Evolutionary conservation across 2,797 vertebrate species (phyloP).

Genomic region (Miichthys miiuy): DNA sequence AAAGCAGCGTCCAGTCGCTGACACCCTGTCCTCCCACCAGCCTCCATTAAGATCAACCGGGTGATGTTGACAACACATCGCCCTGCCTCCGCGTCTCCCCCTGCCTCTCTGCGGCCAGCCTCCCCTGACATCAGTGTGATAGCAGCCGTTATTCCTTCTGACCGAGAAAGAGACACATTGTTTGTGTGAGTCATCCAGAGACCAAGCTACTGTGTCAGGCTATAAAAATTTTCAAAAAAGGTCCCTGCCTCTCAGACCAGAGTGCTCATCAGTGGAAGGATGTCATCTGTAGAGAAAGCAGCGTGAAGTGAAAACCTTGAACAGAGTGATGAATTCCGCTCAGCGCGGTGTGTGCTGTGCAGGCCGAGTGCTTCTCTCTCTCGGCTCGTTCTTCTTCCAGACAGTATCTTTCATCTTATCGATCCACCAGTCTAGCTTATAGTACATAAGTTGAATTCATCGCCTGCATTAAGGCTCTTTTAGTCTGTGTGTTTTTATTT

Average conservation of each 20-base stretch:
- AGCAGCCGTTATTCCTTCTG: conserved; percentile 33
- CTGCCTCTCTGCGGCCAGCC: background rate
- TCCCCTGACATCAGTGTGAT: conserved; percentile 23
- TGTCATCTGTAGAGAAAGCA: conserved; percentile 36
- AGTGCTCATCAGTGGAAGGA: conserved; percentile 35
- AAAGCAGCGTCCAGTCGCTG: background rate
- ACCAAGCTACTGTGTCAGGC: conserved; percentile 41
- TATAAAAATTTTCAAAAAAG: conserved; percentile 17
- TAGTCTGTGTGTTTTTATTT: background rate
- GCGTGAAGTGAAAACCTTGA: conserved; percentile 29
- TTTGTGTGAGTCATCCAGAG: conserved; percentile 58
- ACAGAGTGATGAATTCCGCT: conserved; percentile 10
- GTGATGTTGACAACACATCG: conserved; percentile 17
- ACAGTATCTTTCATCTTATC: conserved; percentile 28
- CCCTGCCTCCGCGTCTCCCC: conserved; percentile 1
- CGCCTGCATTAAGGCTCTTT: conserved; percentile 13
- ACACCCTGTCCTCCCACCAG: conserved; percentile 18
- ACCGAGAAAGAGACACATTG: conserved; percentile 47
- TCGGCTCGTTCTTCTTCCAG: background rate
- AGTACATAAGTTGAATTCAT: conserved; percentile 3
- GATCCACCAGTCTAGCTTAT: conserved; percentile 17
- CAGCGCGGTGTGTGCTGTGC: background rate
- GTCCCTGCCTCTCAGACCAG: conserved; percentile 26
- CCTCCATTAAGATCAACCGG: conserved; percentile 26
- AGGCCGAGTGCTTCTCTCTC: background rate